Percentiles rank a stretch among this genome's conserved stretches.
Evolutionary conservation across 2,888 invertebrate genomes (phyloP).

Genomic region (Latheticus oryzae): DNA sequence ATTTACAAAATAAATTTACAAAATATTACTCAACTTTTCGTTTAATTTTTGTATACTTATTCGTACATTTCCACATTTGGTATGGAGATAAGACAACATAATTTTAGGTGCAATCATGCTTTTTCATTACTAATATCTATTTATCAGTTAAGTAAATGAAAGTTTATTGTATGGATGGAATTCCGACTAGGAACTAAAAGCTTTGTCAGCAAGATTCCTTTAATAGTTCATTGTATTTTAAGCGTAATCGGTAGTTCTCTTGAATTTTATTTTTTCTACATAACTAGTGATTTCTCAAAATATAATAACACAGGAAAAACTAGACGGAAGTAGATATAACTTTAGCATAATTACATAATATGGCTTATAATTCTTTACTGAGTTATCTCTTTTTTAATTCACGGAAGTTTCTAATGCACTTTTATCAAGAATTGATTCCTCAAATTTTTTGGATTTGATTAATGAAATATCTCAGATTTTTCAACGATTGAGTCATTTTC

Average conservation of each 20-base stretch:
- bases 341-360: too few species aligned
- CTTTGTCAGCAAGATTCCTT: conserved; percentile 23
- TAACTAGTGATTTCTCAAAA: conserved; percentile 3
- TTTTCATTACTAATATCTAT: conserved; percentile 4
- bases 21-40: background rate
- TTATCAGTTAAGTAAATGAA: conserved; percentile 25
- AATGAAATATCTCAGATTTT: too few species aligned
- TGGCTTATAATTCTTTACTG: too few species aligned
- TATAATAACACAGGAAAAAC: too few species aligned
- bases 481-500: too few species aligned
- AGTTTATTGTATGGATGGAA: conserved; percentile 4
- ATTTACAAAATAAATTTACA: conserved; percentile 21
- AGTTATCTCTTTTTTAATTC: too few species aligned
- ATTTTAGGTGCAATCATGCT: conserved; percentile 13
- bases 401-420: too few species aligned
- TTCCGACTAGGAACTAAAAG: conserved; percentile 3
- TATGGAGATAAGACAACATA: too few species aligned
- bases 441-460: too few species aligned
- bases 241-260: conserved; percentile 3
- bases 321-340: too few species aligned
- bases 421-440: too few species aligned
- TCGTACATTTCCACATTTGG: too few species aligned
- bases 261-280: conserved; percentile 5
- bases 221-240: conserved; percentile 12
- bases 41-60: conserved; percentile 1